Evolutionary conservation across 2,888 invertebrate species (phyloP), one percentile per base, ranked within the genome.

Genomic region (Rhimphoctona megacephalus): DNA sequence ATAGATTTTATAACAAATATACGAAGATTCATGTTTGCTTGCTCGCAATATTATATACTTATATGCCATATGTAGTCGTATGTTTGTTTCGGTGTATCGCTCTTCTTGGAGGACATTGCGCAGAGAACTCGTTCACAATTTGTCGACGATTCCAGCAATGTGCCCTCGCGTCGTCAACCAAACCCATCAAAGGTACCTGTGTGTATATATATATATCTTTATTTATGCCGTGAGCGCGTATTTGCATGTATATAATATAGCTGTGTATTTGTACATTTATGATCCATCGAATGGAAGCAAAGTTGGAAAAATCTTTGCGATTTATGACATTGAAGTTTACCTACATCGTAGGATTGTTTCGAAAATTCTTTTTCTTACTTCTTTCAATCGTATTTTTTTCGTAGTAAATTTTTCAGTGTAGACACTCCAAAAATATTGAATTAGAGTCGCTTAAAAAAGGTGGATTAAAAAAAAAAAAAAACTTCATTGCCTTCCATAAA

Each of bases 111-210:
- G 77, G 78, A 61, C 81, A 79, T 74, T 78, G 73, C 69, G 46
- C 25, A 78, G 81, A 70, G 61, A 81, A 84, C 84, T 84, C 86
- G 78, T 81, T 81, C 74, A 78, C 81, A 86, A 84, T 84, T 84
- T 84, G 84, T 81, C 84, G 84, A 79, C 83, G 84, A 81, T 83
- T 77, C 61, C 6, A 1, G 76, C 57, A 83, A 78, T 86, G 86
- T 83, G 30, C 79, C 78, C 39, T 83, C 39, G 25, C 80, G 70
- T 61, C 85, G 43, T 66, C 82, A 80, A 22, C 70, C 46, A 25
- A 72, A 78, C 36, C 39, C 54, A 39, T 78, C 67, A 43, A 6
- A 39, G 25, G 36, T 54, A 36, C 14, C 9, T 54, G 8, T n/a
- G 54, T 54, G 8, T 9, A 22, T 54, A 8, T 22, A n/a, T n/a